These are phyloP conservation scores for Phorcus lineatus DNA, from an alignment of 2,888 invertebrate genomes.

Conservation along the genomic window DNA sequence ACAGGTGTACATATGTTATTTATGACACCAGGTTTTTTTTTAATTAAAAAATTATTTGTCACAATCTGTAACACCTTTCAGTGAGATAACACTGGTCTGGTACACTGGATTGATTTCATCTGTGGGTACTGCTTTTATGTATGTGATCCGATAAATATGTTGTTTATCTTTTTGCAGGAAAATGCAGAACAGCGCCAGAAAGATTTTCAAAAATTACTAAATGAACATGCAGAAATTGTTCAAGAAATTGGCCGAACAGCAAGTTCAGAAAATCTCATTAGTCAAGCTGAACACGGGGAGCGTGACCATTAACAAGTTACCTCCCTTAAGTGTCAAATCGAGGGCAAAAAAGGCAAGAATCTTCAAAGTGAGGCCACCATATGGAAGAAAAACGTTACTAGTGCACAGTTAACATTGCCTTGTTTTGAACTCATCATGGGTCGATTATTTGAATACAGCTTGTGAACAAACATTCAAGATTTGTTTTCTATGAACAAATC, in stretches of 20 bases:
- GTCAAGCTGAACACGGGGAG: conserved; percentile 35
- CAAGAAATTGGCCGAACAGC: conserved; percentile 59
- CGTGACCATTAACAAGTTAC: conserved; percentile 34
- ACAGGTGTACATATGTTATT: too few species aligned
- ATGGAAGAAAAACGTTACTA: too few species aligned
- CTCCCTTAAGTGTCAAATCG: not conserved
- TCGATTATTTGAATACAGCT: too few species aligned
- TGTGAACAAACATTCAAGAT: too few species aligned
- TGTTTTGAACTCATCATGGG: too few species aligned
- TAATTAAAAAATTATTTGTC: too few species aligned
- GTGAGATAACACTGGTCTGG: not conserved
- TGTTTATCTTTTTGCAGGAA: conserved; percentile 47
- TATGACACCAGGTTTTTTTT: too few species aligned
- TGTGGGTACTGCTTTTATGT: not conserved
- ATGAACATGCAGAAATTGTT: conserved; percentile 65
- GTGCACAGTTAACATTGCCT: too few species aligned
- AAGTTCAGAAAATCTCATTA: conserved; percentile 52
- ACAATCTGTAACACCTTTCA: too few species aligned
- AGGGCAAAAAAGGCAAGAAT: too few species aligned
- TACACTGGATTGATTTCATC: not conserved
- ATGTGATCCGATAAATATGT: not conserved
- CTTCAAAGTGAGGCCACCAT: too few species aligned
- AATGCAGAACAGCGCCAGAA: conserved; percentile 63
- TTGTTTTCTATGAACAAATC: too few species aligned
- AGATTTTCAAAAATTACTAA: conserved; percentile 63